Base-by-base conservation (phyloP, 2,888 invertebrate species). In the Plusia festucae region DNA sequence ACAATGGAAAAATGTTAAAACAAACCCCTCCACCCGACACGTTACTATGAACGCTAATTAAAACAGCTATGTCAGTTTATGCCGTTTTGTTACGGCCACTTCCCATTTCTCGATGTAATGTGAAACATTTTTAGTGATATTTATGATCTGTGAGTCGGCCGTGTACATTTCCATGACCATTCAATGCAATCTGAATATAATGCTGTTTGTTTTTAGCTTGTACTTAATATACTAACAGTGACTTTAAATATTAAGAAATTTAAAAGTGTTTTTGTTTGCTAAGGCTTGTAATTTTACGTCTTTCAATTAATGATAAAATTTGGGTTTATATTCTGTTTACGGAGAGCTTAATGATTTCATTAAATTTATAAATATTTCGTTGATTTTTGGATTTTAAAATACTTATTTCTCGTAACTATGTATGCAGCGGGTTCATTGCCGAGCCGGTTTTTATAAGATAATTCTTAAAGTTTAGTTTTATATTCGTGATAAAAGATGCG, bases 1-100 rank as follows among this genome's bases (percentile, higher is more conserved):
- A 94, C 94, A 94, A 94, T 94, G 93, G 93, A 87, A 88, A 89
- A 90, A 88, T 88, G 84, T 83, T 84, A 81, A 82, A 90, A 91
- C 89, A 89, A 88, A 84, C 85, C 78, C 84, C 82, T 81, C 84
- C 82, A 88, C 82, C 90, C 84, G 85, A 90, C 91, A 91, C 90
- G 88, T 90, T 86, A 82, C 89, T 91, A 91, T 90, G 87, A 90
- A 89, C 90, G 90, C 90, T 93, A 93, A 94, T 94, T 94, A 94
- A 93, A 92, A 91, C 89, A 87, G 88, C 88, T 88, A 88, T 88
- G 82, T 85, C 86, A 86, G 86, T 90, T 90, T 90, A 88, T 89
- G 84, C 85, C 84, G 86, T 91, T 91, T 89, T 90, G 89, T 90
- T 86, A 88, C 63, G 53, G 63, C 53, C 60, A 74, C 84, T 85